Base-by-base conservation (phyloP, 2,113 vertebrate species). In the Hippocampus mohnikei region DNA sequence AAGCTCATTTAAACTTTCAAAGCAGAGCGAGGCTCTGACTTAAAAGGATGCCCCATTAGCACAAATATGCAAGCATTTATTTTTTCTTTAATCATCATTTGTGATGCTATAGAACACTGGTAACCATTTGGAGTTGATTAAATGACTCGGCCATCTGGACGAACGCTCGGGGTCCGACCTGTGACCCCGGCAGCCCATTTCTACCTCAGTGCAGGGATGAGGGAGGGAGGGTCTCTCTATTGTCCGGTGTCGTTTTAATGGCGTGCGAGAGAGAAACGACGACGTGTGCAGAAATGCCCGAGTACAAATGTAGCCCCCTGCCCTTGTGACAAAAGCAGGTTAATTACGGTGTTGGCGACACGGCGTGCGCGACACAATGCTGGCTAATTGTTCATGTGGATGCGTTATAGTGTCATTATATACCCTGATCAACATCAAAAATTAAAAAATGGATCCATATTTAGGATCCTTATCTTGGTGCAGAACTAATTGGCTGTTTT, bases 401-500 rank as follows among this genome's bases (percentile, higher is more conserved):
- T 80, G 84, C 84, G 81, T 80, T 84, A 83, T 79, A 81, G 33
- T 37, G 5, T 6, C 33, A 37, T 37, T 37, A 37, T 33, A 5
- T 37, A 37, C 33, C 33, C 5, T 37, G 5, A 37, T 37, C 33
- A 37, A 37, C 33, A 37, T 37, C 33, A 6, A 37, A 37, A 37
- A 37, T 37, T 37, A 6, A 37, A 33, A 37, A 37, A 33, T 33
- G 29, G 29, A 33, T 44, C 42, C 42, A 2, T 42, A 42, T 42
- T 42, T 42, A n/a, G n/a, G n/a, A n/a, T n/a, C n/a, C n/a, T n/a
- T n/a, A 67, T 65, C 70, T 59, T 69, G 68, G 69, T 55, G 83
- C 76, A 73, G 77, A 86, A 87, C 84, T 86, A 89, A 90, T 91
- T 90, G 84, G 82, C 78, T 90, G 83, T 85, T 86, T 80, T 85